A percentile compares a stretch with the other conserved stretches of the same genome.
Conservation (phyloP, 2,888 invertebrate species). For the Agriopis aurantiaria region DNA sequence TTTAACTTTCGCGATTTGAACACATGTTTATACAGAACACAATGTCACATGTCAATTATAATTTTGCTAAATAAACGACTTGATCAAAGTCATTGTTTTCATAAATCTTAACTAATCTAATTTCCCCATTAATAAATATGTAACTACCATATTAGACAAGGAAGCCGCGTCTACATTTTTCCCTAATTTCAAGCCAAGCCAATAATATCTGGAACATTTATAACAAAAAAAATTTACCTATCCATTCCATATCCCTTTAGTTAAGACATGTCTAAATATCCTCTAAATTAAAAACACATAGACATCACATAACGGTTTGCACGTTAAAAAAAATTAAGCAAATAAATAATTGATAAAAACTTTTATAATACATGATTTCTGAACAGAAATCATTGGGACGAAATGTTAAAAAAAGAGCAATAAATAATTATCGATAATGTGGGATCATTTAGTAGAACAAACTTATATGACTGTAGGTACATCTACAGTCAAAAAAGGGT, state of each 20-base stretch:
- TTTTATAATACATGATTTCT: neutral
- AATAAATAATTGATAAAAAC: slow-evolving; percentile 1
- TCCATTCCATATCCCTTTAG: neutral
- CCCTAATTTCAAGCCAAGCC: slow-evolving; percentile 1
- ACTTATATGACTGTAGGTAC: too few species aligned
- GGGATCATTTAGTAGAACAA: too few species aligned
- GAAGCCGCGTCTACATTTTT: neutral
- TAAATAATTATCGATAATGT: neutral
- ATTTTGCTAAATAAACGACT: too few species aligned
- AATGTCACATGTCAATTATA: too few species aligned
- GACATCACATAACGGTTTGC: slow-evolving; percentile 14
- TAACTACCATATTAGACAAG: neutral
- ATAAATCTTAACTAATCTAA: neutral
- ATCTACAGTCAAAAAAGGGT: too few species aligned
- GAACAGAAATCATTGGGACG: slow-evolving; percentile 1
- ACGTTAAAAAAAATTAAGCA: neutral
- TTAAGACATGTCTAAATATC: slow-evolving; percentile 11
- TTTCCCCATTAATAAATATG: slow-evolving; percentile 4
- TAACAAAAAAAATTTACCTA: too few species aligned
- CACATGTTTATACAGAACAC: too few species aligned
- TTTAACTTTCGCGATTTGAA: too few species aligned
- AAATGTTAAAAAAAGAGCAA: neutral
- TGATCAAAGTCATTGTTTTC: neutral
- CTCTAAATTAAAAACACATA: slow-evolving; percentile 16
- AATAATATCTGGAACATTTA: slow-evolving; percentile 4